Conservation (phyloP, 2,888 invertebrate genomes). For the Pseudanteris insignis region DNA sequence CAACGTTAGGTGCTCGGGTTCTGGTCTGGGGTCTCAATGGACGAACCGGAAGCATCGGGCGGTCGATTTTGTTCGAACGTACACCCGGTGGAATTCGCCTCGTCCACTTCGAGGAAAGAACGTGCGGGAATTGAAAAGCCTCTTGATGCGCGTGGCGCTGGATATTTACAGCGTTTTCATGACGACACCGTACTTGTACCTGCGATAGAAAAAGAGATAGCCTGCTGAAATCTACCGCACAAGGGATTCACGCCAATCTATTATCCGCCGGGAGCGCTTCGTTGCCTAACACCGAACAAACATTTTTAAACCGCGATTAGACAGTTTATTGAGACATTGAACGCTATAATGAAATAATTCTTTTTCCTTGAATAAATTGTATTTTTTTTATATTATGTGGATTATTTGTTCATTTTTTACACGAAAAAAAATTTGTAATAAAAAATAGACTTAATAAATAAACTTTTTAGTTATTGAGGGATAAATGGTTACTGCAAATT, state of each 20-base stretch:
- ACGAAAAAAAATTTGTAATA: too few relatives aligned
- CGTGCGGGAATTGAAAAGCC: constrained; percentile 17
- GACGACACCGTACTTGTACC: constrained; percentile 9
- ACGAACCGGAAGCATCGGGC: constrained; percentile 22
- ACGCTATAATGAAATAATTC: too few relatives aligned
- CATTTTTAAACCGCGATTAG: too few relatives aligned
- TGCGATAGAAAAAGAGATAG: constrained; percentile 19
- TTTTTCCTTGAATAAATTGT: too few relatives aligned
- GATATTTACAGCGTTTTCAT: constrained; percentile 23
- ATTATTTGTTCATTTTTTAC: too few relatives aligned
- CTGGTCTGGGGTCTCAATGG: constrained; percentile 13
- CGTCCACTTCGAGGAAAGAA: constrained; percentile 9
- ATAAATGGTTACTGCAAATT: too few relatives aligned
- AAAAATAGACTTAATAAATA: too few relatives aligned
- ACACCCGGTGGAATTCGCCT: constrained; percentile 20
- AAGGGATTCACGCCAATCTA: constrained; percentile 10
- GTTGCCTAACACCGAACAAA: too few relatives aligned
- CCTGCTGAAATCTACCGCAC: constrained; percentile 8
- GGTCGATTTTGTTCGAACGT: constrained; percentile 23
- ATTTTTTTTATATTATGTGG: too few relatives aligned
- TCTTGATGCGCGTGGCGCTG: constrained; percentile 14
- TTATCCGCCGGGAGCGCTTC: too few relatives aligned
- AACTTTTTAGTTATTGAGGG: too few relatives aligned
- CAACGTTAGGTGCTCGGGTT: constrained; percentile 13
- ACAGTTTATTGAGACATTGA: too few relatives aligned